These are phyloP conservation scores for Drosophila subsilvestris DNA, from an alignment of 2,888 invertebrate genomes.

Conservation along the genomic window DNA sequence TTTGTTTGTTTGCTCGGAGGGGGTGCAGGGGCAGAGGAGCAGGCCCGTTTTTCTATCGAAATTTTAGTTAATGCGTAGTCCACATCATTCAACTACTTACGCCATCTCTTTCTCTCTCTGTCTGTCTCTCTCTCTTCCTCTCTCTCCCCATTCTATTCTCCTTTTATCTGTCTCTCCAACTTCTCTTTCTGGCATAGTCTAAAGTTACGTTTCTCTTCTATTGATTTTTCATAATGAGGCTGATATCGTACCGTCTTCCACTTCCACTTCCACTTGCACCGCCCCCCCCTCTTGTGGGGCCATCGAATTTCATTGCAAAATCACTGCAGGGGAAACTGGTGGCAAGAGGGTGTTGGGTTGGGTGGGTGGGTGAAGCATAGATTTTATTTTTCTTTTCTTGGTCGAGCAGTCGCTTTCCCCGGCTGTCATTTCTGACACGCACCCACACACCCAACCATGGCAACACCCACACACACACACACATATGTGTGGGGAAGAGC, in stretches of 20 bases:
- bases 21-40: background rate
- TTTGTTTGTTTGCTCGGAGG: slow-evolving; percentile 21
- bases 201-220: slow-evolving; percentile 54
- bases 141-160: background rate
- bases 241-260: slow-evolving; percentile 30
- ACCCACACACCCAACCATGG: slow-evolving; percentile 29
- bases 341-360: slow-evolving; percentile 7
- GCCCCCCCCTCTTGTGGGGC: slow-evolving; percentile 13
- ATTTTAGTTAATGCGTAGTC: slow-evolving; percentile 61
- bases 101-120: background rate
- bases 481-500: background rate
- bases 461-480: slow-evolving; percentile 37
- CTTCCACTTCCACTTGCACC: background rate
- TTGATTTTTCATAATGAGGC: slow-evolving; percentile 59
- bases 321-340: slow-evolving; percentile 33
- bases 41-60: slow-evolving; percentile 55
- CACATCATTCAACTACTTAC: slow-evolving; percentile 61
- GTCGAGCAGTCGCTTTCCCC: slow-evolving; percentile 23
- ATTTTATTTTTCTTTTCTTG: slow-evolving; percentile 1
- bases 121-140: background rate
- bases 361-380: slow-evolving; percentile 13
- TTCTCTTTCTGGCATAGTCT: slow-evolving; percentile 48
- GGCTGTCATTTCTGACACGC: slow-evolving; percentile 44
- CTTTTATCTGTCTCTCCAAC: background rate
- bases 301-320: slow-evolving; percentile 43